Conservation (phyloP, 2,888 invertebrate genomes). For the Agrenia bidenticulata region DNA sequence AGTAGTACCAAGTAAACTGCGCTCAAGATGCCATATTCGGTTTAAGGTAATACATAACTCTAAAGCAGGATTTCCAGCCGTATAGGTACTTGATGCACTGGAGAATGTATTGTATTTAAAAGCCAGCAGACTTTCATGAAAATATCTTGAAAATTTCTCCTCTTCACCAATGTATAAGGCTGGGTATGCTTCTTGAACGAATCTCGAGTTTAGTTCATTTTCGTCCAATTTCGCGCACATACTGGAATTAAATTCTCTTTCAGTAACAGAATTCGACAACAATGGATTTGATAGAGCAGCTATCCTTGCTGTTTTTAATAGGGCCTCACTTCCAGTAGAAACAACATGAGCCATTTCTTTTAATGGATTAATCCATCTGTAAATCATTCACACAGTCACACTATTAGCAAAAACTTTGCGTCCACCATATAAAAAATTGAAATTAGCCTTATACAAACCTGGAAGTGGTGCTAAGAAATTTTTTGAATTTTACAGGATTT, state of each 20-base stretch:
- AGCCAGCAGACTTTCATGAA: conserved; percentile 35
- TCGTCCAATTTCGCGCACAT: not conserved
- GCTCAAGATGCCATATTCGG: conserved; percentile 46
- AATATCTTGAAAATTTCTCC: conserved; percentile 30
- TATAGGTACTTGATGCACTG: conserved; percentile 18
- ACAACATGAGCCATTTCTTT: conserved; percentile 27
- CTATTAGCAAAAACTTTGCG: too few species aligned
- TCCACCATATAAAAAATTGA: too few species aligned
- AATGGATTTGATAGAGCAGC: not conserved
- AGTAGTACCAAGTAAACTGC: conserved; percentile 52
- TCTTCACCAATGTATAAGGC: conserved; percentile 34
- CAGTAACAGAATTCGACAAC: not conserved
- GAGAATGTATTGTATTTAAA: conserved; percentile 43
- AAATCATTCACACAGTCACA: not conserved
- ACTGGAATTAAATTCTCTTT: too few species aligned
- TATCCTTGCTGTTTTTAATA: conserved; percentile 1
- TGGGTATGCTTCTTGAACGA: conserved; percentile 39
- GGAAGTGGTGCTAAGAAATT: conserved; percentile 41
- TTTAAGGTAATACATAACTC: conserved; percentile 41
- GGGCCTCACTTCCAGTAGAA: not conserved
- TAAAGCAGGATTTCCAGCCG: conserved; percentile 36
- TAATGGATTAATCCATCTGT: conserved; percentile 37
- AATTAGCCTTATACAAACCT: conserved; percentile 21
- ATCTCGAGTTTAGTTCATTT: conserved; percentile 24
- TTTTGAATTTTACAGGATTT: conserved; percentile 40